These are phyloP conservation scores for Rhegmatorhina hoffmannsi DNA, from an alignment of 2,113 vertebrate genomes.

Conservation along the genomic window DNA sequence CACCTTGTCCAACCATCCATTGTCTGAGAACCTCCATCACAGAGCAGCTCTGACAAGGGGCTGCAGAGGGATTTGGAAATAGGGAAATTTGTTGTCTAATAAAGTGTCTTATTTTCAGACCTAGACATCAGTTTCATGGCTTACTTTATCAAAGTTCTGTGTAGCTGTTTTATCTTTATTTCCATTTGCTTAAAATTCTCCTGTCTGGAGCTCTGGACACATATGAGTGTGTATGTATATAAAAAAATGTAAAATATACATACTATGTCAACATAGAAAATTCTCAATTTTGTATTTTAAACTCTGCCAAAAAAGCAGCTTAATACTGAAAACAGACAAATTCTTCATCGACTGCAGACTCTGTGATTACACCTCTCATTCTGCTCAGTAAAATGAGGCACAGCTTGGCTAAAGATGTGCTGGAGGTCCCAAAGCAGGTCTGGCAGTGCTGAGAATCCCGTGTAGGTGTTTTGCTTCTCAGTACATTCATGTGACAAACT, in stretches of 20 bases:
- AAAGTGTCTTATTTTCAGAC: neutral
- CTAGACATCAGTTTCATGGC: neutral
- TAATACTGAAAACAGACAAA: neutral
- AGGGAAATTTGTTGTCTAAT: neutral
- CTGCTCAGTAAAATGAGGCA: neutral
- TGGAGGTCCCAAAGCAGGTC: neutral
- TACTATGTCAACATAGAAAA: neutral
- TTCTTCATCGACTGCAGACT: neutral
- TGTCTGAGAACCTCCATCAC: neutral
- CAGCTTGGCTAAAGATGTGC: neutral
- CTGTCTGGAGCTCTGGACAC: neutral
- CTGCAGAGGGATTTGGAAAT: neutral
- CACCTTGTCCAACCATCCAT: rapidly evolving
- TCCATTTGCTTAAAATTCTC: neutral
- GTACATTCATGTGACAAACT: neutral
- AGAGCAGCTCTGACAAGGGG: neutral
- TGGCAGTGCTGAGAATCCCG: neutral
- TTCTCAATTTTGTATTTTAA: neutral
- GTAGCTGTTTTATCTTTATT: neutral
- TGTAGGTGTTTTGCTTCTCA: neutral
- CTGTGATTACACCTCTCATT: neutral
- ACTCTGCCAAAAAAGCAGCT: neutral
- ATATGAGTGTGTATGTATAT: rapidly evolving
- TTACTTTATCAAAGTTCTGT: neutral
- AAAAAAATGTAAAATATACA: neutral